A percentile compares a stretch with the other conserved stretches of the same genome.
Conservation (phyloP, 2,797 vertebrate species). For the Hydrophis major region DNA sequence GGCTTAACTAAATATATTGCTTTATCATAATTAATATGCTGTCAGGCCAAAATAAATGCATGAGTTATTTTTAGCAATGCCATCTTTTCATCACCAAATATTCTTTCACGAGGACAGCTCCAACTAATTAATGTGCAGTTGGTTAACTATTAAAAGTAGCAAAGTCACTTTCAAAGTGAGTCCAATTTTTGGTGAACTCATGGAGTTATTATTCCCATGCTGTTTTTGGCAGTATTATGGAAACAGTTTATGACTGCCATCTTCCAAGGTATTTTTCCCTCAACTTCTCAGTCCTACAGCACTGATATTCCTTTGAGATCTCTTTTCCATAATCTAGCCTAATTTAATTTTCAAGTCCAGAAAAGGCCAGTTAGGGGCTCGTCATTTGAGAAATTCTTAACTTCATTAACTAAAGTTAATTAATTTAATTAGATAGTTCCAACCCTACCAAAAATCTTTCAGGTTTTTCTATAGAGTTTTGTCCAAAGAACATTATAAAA, state of each 20-base stretch:
- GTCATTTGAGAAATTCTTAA: not conserved
- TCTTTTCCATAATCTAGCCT: not conserved
- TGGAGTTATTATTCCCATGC: not conserved
- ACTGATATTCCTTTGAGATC: not conserved
- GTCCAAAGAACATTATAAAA: not conserved
- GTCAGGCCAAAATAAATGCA: not conserved
- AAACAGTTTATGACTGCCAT: not conserved
- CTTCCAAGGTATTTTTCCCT: not conserved
- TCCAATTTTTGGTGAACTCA: not conserved
- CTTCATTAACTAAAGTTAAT: not conserved
- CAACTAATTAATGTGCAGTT: not conserved
- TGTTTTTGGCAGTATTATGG: not conserved
- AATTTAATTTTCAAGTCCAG: not conserved
- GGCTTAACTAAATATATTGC: not conserved
- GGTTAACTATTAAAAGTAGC: not conserved
- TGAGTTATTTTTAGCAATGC: not conserved
- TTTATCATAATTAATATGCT: not conserved
- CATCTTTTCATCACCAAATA: not conserved
- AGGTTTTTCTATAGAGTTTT: not conserved
- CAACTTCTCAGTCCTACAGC: not conserved
- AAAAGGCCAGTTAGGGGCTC: not conserved
- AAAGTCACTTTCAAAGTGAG: not conserved
- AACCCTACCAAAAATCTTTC: not conserved
- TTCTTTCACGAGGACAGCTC: not conserved
- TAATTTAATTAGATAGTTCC: not conserved